A percentile compares a stretch with the other conserved stretches of the same genome.
Conservation (phyloP, 2,113 vertebrate species). For the Saccopteryx bilineata region DNA sequence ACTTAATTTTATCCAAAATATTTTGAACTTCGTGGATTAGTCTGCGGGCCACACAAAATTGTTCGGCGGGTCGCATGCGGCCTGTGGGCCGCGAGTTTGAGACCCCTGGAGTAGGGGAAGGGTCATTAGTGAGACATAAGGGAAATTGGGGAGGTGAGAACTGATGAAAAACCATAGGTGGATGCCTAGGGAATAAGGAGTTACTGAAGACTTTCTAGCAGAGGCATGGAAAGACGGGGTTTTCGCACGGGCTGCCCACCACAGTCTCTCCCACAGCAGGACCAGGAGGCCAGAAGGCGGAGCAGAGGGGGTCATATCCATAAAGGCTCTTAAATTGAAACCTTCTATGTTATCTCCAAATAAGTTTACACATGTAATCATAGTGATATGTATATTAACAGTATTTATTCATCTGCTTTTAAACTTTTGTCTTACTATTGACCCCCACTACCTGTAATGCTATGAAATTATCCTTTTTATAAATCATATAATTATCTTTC, state of each 20-base stretch:
- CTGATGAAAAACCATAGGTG: not conserved
- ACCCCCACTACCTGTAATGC: not conserved
- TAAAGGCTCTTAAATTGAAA: not conserved
- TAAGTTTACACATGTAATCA: not conserved
- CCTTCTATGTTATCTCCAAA: not conserved
- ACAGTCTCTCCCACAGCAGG: not conserved
- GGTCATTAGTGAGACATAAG: not conserved
- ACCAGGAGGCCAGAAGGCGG: not conserved
- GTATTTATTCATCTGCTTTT: not conserved
- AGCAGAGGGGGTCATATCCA: not conserved
- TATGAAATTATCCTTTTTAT: not conserved
- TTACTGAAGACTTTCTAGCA: not conserved
- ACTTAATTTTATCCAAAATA: too few relatives aligned
- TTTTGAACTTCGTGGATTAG: too few relatives aligned
- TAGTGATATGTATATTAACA: not conserved
- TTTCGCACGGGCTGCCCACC: not conserved
- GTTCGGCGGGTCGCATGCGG: too few relatives aligned
- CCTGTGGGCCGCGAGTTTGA: too few relatives aligned
- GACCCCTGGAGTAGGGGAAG: accelerated
- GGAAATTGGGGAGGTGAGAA: not conserved
- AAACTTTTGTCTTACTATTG: not conserved
- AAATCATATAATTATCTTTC: not conserved
- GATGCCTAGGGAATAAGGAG: not conserved
- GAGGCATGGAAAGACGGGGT: not conserved
- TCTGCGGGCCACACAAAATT: too few relatives aligned